A percentile compares a stretch with the other conserved stretches of the same genome.
Conservation (phyloP, 2,888 invertebrate genomes). For the Napeogenes inachia region DNA sequence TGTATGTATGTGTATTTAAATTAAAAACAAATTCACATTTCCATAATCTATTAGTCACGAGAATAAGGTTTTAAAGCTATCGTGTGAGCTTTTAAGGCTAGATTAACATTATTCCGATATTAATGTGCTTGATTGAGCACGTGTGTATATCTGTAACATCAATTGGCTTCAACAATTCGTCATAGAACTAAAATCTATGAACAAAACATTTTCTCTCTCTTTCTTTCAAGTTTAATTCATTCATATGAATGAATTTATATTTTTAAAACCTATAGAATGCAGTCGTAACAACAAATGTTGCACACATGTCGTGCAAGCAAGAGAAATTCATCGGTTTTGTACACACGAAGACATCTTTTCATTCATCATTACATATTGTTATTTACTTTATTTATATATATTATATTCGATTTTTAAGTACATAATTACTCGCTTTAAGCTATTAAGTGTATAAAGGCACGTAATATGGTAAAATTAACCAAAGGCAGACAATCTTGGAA, state of each 20-base stretch:
- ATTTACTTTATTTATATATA: background rate
- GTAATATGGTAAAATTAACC: too few species aligned
- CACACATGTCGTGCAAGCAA: slow-evolving; percentile 20
- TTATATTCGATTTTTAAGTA: too few species aligned
- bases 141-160: slow-evolving; percentile 5
- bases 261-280: slow-evolving; percentile 7
- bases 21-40: too few species aligned
- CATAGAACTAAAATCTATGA: too few species aligned
- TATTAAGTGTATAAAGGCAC: too few species aligned
- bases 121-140: slow-evolving; percentile 13
- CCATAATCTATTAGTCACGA: background rate
- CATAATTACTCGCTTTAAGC: too few species aligned
- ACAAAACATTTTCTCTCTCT: too few species aligned
- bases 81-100: background rate
- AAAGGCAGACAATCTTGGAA: too few species aligned
- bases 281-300: slow-evolving; percentile 14
- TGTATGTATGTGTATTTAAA: too few species aligned
- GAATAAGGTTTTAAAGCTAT: slow-evolving; percentile 4
- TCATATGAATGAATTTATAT: background rate
- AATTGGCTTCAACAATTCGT: too few species aligned
- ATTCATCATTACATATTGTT: slow-evolving; percentile 5
- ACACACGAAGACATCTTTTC: slow-evolving; percentile 14
- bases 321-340: slow-evolving; percentile 17
- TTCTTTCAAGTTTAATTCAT: too few species aligned
- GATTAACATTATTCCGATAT: background rate